Evolutionary conservation across 2,797 vertebrate species (phyloP).

Genomic region (Siniperca obscura): DNA sequence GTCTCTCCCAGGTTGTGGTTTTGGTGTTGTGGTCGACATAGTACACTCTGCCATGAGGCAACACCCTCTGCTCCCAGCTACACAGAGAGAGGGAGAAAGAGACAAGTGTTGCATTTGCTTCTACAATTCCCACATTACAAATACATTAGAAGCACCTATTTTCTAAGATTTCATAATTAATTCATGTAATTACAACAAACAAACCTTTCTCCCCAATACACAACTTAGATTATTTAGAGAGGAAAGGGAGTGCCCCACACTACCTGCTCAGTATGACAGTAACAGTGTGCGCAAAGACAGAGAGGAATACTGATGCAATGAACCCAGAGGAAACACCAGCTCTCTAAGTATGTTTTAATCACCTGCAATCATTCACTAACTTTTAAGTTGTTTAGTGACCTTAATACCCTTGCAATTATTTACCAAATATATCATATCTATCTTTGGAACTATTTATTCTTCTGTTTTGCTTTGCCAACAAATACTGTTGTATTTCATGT

Average conservation of each 20-base stretch:
- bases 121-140: background rate
- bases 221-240: background rate
- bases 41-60: slow-evolving; percentile 95
- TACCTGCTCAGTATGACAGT: background rate
- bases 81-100: slow-evolving; percentile 37
- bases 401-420: background rate
- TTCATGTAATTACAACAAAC: background rate
- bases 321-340: background rate
- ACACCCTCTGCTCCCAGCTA: slow-evolving; percentile 96
- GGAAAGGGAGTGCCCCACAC: background rate
- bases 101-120: background rate
- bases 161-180: background rate
- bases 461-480: background rate
- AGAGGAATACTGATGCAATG: slow-evolving; percentile 6
- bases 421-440: slow-evolving; percentile 7
- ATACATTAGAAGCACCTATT: background rate
- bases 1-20: slow-evolving; percentile 98
- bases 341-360: slow-evolving; percentile 12
- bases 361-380: slow-evolving; percentile 4
- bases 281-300: background rate
- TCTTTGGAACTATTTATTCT: background rate
- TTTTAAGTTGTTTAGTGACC: background rate
- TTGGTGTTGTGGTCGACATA: slow-evolving; percentile 99
- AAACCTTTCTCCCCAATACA: background rate
- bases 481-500: background rate